Percentiles rank a stretch among this genome's conserved stretches.
Conservation (phyloP, 2,888 invertebrate genomes). For the Acanthococcus lagerstroemiae region DNA sequence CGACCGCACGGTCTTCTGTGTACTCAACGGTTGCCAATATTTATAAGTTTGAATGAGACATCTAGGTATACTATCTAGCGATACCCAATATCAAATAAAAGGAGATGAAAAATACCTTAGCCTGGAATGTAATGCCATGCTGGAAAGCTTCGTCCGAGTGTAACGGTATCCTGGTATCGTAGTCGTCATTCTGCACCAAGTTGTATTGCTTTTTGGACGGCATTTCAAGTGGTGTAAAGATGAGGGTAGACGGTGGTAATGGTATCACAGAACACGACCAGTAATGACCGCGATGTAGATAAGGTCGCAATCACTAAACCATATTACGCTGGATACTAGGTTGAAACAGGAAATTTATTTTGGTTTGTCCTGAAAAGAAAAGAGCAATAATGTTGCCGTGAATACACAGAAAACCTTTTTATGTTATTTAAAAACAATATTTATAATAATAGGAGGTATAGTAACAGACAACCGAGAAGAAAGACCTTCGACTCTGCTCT, state of each 20-base stretch:
- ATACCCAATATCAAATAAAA: no score
- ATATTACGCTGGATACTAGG: background rate
- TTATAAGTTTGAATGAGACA: no score
- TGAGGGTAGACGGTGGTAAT: background rate
- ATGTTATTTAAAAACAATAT: background rate
- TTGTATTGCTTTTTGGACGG: constrained; percentile 85
- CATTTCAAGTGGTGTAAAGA: constrained; percentile 48
- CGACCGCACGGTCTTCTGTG: no score
- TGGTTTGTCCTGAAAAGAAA: background rate
- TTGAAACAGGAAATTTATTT: constrained; percentile 22
- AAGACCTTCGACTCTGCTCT: no score
- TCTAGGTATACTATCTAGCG: no score
- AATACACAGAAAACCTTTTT: background rate
- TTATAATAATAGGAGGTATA: background rate
- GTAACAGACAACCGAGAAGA: background rate
- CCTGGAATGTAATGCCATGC: constrained; percentile 92
- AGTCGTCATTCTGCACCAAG: constrained; percentile 91
- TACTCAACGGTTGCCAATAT: no score
- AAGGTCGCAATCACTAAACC: background rate
- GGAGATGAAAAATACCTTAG: constrained; percentile 68
- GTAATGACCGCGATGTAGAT: constrained; percentile 9
- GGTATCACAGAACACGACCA: constrained; percentile 5
- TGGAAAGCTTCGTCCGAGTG: constrained; percentile 96
- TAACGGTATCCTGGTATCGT: constrained; percentile 89
- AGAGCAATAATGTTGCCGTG: background rate